Conservation (phyloP, 2,888 invertebrate genomes). For the Acrocera orbiculus region DNA sequence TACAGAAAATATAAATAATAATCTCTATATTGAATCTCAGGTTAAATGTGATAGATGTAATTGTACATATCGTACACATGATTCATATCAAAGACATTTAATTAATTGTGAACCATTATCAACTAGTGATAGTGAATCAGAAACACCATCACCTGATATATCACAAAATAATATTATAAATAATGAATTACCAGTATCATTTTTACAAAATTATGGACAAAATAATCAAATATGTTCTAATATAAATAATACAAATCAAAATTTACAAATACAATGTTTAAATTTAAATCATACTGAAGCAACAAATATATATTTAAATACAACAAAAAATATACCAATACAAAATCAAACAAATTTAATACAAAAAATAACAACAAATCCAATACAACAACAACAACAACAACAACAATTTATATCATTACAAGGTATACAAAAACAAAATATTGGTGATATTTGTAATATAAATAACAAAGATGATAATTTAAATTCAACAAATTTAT, state of each 20-base stretch:
- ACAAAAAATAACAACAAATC: constrained; percentile 1
- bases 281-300: too few relatives aligned
- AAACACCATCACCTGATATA: constrained; percentile 37
- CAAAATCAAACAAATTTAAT: constrained; percentile 7
- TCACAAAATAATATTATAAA: too few relatives aligned
- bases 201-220: constrained; percentile 11
- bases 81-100: constrained; percentile 64
- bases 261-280: constrained; percentile 4
- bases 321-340: constrained; percentile 9
- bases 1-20: constrained; percentile 25
- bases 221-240: too few relatives aligned
- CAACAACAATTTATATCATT: too few relatives aligned
- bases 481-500: too few relatives aligned
- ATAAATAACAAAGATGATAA: too few relatives aligned
- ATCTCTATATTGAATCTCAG: constrained; percentile 34
- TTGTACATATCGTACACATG: constrained; percentile 66
- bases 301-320: constrained; percentile 10
- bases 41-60: constrained; percentile 78
- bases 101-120: constrained; percentile 56
- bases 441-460: too few relatives aligned
- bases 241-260: neutral
- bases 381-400: constrained; percentile 8
- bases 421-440: too few relatives aligned
- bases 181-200: constrained; percentile 4
- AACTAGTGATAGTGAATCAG: constrained; percentile 68